Evolutionary conservation across 2,797 vertebrate species (phyloP).

Genomic region (Nasua narica): DNA sequence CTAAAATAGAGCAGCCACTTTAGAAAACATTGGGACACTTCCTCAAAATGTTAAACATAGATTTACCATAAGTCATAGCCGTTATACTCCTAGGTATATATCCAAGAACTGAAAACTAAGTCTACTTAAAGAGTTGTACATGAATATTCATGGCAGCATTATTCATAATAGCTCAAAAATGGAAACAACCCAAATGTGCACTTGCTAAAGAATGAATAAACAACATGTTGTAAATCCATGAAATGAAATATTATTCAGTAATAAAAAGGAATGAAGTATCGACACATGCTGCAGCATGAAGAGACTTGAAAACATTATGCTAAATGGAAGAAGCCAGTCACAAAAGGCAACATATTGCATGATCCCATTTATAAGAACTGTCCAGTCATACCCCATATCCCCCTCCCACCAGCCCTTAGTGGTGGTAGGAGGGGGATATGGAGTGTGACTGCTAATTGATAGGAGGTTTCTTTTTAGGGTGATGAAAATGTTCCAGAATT

Average conservation of each 20-base stretch:
- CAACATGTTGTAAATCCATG: background rate
- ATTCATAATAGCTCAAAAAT: background rate
- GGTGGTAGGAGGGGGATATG: background rate
- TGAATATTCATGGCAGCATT: background rate
- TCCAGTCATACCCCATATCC: background rate
- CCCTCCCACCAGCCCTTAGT: background rate
- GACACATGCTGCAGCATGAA: background rate
- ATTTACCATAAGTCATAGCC: background rate
- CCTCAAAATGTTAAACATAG: slow-evolving; percentile 22
- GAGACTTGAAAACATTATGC: background rate
- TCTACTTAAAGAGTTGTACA: background rate
- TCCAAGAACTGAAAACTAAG: background rate
- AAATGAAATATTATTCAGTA: background rate
- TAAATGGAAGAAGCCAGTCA: background rate
- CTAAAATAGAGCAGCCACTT: background rate
- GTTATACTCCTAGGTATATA: background rate
- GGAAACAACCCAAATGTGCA: background rate
- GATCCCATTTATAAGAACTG: background rate
- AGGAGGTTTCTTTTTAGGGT: background rate
- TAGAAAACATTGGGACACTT: background rate
- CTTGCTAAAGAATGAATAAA: background rate
- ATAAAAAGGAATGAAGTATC: background rate
- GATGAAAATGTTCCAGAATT: slow-evolving; percentile 11
- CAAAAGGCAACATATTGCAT: background rate
- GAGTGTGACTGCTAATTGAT: background rate